Conservation (phyloP, 1,140 invertebrate species). For the Aphelinus certus region DNA sequence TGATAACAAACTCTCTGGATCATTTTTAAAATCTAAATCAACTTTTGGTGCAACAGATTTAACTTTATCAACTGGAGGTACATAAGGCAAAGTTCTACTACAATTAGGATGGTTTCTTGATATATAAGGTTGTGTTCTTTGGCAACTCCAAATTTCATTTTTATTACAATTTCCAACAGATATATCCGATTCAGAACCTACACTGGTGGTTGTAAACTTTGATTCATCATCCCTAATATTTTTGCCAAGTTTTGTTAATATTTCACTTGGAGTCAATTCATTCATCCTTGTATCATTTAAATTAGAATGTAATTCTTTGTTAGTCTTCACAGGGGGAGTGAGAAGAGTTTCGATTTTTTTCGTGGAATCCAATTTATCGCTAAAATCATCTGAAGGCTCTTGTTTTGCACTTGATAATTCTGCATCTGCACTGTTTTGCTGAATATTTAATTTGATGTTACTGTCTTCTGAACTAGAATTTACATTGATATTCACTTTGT, state of each 20-base stretch:
- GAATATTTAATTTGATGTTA: neutral
- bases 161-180: neutral
- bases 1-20: neutral
- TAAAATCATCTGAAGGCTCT: slow-evolving; percentile 1
- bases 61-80: neutral
- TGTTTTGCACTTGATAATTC: neutral
- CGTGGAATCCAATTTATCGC: neutral
- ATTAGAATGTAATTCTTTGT: neutral
- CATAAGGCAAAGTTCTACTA: slow-evolving; percentile 35
- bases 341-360: neutral
- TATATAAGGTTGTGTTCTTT: slow-evolving; percentile 24
- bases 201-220: neutral
- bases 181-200: neutral
- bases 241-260: neutral
- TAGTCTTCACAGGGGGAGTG: too few species aligned
- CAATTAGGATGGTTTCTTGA: slow-evolving; percentile 19
- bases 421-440: too few species aligned
- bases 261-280: neutral
- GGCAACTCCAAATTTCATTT: slow-evolving; percentile 23
- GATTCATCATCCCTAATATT: too few species aligned
- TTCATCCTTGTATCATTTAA: neutral
- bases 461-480: neutral
- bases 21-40: neutral
- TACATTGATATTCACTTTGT: neutral
- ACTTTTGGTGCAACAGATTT: neutral